Evolutionary conservation across 2,113 vertebrate genomes (phyloP).

Genomic region (Mesembrinibis cayennensis): DNA sequence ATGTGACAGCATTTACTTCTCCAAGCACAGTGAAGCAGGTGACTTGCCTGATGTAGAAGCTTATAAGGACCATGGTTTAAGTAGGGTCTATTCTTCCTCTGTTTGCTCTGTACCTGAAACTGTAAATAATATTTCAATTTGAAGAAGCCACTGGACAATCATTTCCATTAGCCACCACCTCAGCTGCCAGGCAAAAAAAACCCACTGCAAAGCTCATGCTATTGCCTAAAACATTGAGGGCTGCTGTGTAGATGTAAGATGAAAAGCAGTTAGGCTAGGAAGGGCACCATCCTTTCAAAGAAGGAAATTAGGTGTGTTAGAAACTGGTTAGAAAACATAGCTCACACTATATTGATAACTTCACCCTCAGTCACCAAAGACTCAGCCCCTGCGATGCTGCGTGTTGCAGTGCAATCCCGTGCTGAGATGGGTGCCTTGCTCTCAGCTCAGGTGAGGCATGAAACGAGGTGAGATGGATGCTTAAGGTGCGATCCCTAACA

Average conservation of each 20-base stretch:
- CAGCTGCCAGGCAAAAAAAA: neutral
- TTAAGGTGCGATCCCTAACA: neutral
- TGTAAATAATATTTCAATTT: neutral
- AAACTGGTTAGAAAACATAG: neutral
- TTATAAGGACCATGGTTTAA: neutral
- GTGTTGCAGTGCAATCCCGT: too few species aligned
- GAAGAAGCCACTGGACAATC: neutral
- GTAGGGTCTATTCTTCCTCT: neutral
- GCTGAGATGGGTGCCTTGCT: neutral
- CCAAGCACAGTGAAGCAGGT: neutral
- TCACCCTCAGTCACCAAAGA: neutral
- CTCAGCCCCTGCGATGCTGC: neutral
- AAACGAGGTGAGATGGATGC: neutral
- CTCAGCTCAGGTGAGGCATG: accelerated
- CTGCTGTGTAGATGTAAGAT: neutral
- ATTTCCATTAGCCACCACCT: neutral
- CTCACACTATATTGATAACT: neutral
- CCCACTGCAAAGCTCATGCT: neutral
- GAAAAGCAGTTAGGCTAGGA: neutral
- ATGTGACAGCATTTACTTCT: neutral
- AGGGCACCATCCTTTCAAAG: neutral
- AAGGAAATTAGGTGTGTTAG: neutral
- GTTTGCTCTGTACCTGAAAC: neutral
- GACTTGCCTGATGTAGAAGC: neutral
- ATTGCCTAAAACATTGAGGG: neutral